Percentiles rank a stretch among this genome's conserved stretches.
Evolutionary conservation across 2,113 vertebrate species (phyloP).

Genomic region (Ahaetulla prasina): DNA sequence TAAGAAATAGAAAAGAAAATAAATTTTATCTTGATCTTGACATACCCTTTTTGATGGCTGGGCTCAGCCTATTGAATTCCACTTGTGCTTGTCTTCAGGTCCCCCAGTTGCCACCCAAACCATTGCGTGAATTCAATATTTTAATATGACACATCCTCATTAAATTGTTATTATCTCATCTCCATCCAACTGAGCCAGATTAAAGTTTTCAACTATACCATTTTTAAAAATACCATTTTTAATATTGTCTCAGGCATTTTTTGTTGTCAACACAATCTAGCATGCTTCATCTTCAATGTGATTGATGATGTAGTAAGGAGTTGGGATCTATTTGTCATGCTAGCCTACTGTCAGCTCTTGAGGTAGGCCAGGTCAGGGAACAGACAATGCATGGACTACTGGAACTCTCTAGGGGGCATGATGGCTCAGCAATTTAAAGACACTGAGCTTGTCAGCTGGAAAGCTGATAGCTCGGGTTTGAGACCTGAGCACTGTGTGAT

Average conservation of each 20-base stretch:
- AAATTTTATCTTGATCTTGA: neutral
- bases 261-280: neutral
- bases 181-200: neutral
- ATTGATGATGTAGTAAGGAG: neutral
- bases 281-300: neutral
- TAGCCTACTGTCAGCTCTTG: neutral
- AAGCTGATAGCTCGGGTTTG: neutral
- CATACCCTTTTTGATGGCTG: neutral
- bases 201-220: neutral
- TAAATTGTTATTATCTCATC: neutral
- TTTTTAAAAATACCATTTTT: neutral
- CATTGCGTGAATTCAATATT: neutral
- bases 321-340: neutral
- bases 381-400: neutral
- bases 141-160: neutral
- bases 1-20: neutral
- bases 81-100: neutral
- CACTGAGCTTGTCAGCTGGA: neutral
- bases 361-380: neutral
- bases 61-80: neutral
- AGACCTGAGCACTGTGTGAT: neutral
- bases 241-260: neutral
- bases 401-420: neutral
- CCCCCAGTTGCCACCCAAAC: neutral
- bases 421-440: neutral